Conservation (phyloP, 2,113 vertebrate genomes). For the Oostethus manadensis region DNA sequence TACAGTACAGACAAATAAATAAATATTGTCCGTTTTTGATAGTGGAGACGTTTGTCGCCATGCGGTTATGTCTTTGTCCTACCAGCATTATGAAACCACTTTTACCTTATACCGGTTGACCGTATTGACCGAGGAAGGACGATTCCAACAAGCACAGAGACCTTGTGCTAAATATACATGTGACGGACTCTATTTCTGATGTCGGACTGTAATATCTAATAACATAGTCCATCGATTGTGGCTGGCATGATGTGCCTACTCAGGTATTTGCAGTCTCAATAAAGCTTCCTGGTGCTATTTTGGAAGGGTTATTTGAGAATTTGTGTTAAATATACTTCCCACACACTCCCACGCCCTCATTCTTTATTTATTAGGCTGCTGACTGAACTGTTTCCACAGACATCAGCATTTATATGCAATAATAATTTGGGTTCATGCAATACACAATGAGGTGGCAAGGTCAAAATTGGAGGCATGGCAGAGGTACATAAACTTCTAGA, state of each 20-base stretch:
- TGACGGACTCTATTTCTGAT: slow-evolving; percentile 66
- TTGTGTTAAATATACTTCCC: slow-evolving; percentile 63
- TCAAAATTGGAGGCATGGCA: too few species aligned
- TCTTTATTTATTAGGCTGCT: slow-evolving; percentile 58
- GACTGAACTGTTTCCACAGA: slow-evolving; percentile 40
- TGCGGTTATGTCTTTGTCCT: too few species aligned
- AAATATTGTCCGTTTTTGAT: too few species aligned
- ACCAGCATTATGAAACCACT: too few species aligned
- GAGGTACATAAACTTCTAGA: background rate
- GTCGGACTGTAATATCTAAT: slow-evolving; percentile 63
- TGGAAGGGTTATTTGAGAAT: slow-evolving; percentile 55
- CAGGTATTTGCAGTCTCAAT: slow-evolving; percentile 64
- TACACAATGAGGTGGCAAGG: slow-evolving; percentile 30
- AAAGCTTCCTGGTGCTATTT: slow-evolving; percentile 68
- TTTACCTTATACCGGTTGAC: slow-evolving; percentile 13
- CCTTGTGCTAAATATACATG: slow-evolving; percentile 64
- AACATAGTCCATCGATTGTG: slow-evolving; percentile 69
- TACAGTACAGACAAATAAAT: too few species aligned
- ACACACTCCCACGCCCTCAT: slow-evolving; percentile 38
- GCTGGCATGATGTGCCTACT: slow-evolving; percentile 59
- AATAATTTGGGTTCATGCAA: slow-evolving; percentile 17
- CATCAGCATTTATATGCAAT: slow-evolving; percentile 25
- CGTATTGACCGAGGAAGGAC: slow-evolving; percentile 52
- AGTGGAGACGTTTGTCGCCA: too few species aligned
- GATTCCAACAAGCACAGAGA: slow-evolving; percentile 56